Percentiles rank a stretch among this genome's conserved stretches.
These are phyloP conservation scores for Oreotrochilus melanogaster DNA, from an alignment of 2,113 vertebrate species.

Conservation along the genomic window DNA sequence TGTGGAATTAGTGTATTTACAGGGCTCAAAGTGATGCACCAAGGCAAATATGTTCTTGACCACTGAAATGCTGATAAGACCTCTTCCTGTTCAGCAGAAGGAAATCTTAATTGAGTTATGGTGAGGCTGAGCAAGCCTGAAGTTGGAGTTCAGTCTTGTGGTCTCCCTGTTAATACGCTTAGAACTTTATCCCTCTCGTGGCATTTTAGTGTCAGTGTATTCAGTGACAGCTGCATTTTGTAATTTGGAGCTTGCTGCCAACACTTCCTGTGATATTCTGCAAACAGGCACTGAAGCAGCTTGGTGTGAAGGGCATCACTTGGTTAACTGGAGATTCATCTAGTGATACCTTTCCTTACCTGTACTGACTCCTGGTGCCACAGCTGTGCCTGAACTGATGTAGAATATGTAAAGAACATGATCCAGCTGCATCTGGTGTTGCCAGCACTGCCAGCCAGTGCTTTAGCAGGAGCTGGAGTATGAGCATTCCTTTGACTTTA, in stretches of 20 bases:
- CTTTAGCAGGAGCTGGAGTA: neutral
- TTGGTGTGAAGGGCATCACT: neutral
- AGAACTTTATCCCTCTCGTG: rapidly evolving
- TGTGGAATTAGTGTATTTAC: neutral
- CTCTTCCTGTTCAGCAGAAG: neutral
- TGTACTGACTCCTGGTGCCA: neutral
- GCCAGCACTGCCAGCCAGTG: neutral
- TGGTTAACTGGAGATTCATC: neutral
- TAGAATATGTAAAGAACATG: neutral
- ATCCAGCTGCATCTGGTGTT: neutral
- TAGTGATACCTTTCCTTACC: neutral
- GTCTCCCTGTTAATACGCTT: neutral
- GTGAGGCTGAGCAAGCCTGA: neutral
- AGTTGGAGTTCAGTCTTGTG: neutral
- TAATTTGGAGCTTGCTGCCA: neutral
- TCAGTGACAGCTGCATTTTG: neutral
- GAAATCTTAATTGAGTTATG: neutral
- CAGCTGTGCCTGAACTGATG: neutral
- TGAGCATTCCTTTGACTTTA: neutral
- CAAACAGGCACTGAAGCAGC: neutral
- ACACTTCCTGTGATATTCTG: neutral
- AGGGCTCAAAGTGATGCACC: neutral
- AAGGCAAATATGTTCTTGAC: neutral
- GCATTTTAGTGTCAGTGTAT: neutral
- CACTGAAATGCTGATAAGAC: neutral